These are phyloP conservation scores for Tragelaphus scriptus DNA, from an alignment of 2,113 vertebrate species.

Conservation along the genomic window DNA sequence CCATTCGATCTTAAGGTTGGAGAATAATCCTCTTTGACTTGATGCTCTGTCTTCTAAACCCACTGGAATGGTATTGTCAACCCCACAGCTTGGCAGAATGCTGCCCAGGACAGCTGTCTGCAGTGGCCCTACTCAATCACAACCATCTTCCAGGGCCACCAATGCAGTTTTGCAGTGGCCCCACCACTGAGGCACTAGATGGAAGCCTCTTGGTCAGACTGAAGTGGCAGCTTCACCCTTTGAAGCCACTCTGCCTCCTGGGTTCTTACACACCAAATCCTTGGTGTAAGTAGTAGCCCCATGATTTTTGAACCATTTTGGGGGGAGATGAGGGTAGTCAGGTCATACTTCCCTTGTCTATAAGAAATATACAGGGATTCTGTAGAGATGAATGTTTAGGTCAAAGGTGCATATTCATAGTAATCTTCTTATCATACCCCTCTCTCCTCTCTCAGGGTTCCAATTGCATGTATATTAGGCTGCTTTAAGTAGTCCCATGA, in stretches of 20 bases:
- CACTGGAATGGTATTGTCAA: neutral
- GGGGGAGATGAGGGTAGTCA: neutral
- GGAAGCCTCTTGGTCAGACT: neutral
- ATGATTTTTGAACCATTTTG: neutral
- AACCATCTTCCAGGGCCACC: neutral
- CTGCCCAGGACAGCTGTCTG: neutral
- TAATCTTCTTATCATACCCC: neutral
- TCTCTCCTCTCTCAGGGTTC: neutral
- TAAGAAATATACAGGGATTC: neutral
- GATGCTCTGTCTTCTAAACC: neutral
- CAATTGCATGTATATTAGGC: neutral
- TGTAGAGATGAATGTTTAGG: neutral
- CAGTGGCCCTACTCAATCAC: neutral
- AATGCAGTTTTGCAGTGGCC: neutral
- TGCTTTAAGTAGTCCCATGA: neutral
- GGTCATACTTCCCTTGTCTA: neutral
- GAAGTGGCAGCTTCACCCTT: neutral
- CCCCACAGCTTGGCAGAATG: neutral
- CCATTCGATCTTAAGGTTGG: neutral
- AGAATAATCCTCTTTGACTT: neutral
- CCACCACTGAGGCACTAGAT: neutral
- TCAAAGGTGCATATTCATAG: neutral
- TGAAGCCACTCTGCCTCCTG: neutral
- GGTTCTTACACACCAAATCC: no score
- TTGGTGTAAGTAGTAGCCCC: neutral